Percentiles rank a stretch among this genome's conserved stretches.
Evolutionary conservation across 1,140 invertebrate genomes (phyloP).

Genomic region (Akabosia matsudoensis): DNA sequence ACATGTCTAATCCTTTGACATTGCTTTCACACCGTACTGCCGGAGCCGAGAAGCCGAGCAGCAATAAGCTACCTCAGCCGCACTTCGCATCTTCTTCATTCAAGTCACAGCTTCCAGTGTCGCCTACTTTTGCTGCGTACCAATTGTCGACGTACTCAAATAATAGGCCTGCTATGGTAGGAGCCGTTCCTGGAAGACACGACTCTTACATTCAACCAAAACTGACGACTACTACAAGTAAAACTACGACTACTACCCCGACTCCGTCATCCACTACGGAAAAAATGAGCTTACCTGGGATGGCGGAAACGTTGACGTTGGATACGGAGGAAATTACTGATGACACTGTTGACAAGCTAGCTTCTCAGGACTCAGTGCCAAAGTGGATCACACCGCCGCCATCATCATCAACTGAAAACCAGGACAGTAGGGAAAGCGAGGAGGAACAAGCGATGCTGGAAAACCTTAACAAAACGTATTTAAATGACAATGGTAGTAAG

Average conservation of each 20-base stretch:
- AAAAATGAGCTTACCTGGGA: neutral
- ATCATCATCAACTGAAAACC: neutral
- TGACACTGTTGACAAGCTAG: neutral
- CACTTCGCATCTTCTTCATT: neutral
- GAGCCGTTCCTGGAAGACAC: neutral
- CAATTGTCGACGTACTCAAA: neutral
- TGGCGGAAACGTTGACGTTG: neutral
- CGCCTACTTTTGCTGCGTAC: neutral
- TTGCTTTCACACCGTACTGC: neutral
- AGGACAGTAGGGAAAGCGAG: neutral
- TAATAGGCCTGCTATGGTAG: neutral
- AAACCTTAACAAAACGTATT: neutral
- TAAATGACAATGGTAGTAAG: neutral
- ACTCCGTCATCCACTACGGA: neutral
- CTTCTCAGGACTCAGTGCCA: neutral
- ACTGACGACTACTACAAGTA: neutral
- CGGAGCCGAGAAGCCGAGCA: neutral
- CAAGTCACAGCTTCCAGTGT: neutral
- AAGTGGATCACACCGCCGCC: neutral
- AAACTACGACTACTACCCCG: neutral
- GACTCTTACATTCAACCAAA: neutral
- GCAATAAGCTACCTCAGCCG: neutral
- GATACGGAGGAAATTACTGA: slow-evolving; percentile 15
- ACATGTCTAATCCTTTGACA: neutral
- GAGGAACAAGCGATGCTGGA: neutral